phyloP scores from a whole-genome alignment of 2,113 vertebrate genomes.

The Cichladusa arquata region DNA sequence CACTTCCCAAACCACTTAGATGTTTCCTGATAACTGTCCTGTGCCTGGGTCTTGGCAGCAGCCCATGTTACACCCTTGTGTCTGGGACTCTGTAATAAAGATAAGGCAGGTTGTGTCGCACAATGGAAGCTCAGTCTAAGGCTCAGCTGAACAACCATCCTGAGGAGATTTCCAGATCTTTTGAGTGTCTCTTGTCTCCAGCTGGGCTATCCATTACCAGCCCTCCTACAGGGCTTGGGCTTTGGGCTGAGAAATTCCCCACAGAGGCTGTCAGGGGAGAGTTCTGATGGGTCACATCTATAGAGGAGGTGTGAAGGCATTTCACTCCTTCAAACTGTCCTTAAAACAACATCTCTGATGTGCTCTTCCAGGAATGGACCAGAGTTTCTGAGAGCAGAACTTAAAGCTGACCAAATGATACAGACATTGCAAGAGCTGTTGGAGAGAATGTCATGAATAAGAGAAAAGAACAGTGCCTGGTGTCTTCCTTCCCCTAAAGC shows the following conservation, averaged over 20 bases:
- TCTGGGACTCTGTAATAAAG: slow-evolving; percentile 42
- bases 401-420: neutral
- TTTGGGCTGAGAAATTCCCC: neutral
- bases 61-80: neutral
- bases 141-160: neutral
- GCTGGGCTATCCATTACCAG: neutral
- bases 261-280: neutral
- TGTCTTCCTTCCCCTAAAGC: neutral
- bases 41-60: slow-evolving; percentile 22
- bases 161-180: neutral
- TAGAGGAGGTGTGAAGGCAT: neutral
- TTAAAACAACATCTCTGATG: neutral
- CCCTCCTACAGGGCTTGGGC: neutral
- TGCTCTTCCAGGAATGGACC: neutral
- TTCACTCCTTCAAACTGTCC: neutral
- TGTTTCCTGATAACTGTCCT: slow-evolving; percentile 29
- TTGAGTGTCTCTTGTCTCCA: neutral
- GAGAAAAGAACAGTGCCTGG: neutral
- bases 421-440: neutral
- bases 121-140: slow-evolving; percentile 10
- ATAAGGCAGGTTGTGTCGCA: neutral
- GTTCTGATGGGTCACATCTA: neutral
- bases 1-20: slow-evolving; percentile 37
- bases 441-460: neutral
- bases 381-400: neutral